phyloP scores from a whole-genome alignment of 2,888 invertebrate species.

The Eledone cirrhosa region DNA sequence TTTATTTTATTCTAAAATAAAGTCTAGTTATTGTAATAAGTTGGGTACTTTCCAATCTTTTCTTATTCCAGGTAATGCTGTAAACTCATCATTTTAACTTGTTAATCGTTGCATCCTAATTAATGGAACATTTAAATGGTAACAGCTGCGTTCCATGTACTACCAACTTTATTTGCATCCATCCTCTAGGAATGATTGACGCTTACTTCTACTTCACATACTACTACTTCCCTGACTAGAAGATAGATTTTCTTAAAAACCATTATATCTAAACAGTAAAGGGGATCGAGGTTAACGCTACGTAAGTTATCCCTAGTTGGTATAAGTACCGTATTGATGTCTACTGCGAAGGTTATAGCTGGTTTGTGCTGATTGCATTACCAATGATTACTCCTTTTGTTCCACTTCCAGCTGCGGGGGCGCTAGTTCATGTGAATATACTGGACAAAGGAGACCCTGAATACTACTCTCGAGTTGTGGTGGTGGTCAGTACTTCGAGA shows the following conservation, averaged over 20 bases:
- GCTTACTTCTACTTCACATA: neutral
- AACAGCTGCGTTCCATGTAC: constrained; percentile 24
- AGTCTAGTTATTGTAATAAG: no score
- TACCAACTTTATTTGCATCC: constrained; percentile 14
- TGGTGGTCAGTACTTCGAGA: constrained; percentile 53
- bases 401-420: constrained; percentile 59
- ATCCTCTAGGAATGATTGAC: constrained; percentile 21
- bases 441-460: constrained; percentile 53
- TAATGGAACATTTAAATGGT: constrained; percentile 28
- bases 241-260: no score
- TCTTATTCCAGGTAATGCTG: constrained; percentile 28
- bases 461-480: constrained; percentile 39
- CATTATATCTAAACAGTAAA: constrained; percentile 3
- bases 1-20: no score
- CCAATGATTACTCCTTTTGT: constrained; percentile 54
- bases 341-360: constrained; percentile 24
- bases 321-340: constrained; percentile 19
- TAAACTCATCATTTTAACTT: constrained; percentile 29
- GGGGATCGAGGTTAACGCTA: constrained; percentile 23
- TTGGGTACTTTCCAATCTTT: constrained; percentile 10
- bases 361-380: constrained; percentile 33
- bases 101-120: constrained; percentile 26
- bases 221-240: no score
- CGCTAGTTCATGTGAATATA: constrained; percentile 42
- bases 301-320: constrained; percentile 25